These are phyloP conservation scores for crab-eating macaque (Macaca fascicularis) DNA, from an alignment of 2,113 vertebrate species.

Conservation along the genomic window DNA sequence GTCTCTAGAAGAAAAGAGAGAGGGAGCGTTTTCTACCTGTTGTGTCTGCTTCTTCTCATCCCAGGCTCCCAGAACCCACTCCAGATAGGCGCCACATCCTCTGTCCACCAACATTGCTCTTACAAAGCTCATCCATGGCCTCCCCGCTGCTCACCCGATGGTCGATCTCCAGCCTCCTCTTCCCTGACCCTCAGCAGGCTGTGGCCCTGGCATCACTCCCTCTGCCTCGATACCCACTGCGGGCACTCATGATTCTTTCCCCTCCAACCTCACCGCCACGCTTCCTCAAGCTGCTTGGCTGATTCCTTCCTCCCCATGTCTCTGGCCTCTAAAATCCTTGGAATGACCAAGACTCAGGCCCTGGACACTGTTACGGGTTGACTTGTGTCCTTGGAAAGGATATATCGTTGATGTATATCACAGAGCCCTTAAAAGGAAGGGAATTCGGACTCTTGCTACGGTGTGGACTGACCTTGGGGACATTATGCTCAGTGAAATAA, in stretches of 20 bases:
- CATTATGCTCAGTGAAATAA: neutral
- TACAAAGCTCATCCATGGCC: accelerated
- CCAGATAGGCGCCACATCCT: neutral
- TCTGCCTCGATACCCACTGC: neutral
- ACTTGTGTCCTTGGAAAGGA: neutral
- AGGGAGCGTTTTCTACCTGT: neutral
- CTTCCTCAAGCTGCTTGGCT: neutral
- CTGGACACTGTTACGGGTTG: neutral
- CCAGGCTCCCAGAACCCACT: neutral
- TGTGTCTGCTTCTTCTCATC: neutral
- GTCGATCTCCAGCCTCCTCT: neutral
- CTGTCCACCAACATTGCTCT: accelerated
- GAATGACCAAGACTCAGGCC: neutral
- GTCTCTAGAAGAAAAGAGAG: neutral
- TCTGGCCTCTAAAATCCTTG: neutral
- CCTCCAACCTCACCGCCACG: accelerated
- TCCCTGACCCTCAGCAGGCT: neutral
- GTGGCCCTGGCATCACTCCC: neutral
- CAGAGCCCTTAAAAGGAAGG: neutral
- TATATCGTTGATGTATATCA: neutral
- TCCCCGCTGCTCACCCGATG: accelerated
- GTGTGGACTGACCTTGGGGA: too few species aligned
- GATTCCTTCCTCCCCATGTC: neutral
- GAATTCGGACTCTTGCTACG: neutral
- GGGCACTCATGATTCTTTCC: too few species aligned